Percentiles rank a stretch among this genome's conserved stretches.
phyloP scores from a whole-genome alignment of 1,140 invertebrate species.

The Pseudachorutes palmiensis region DNA sequence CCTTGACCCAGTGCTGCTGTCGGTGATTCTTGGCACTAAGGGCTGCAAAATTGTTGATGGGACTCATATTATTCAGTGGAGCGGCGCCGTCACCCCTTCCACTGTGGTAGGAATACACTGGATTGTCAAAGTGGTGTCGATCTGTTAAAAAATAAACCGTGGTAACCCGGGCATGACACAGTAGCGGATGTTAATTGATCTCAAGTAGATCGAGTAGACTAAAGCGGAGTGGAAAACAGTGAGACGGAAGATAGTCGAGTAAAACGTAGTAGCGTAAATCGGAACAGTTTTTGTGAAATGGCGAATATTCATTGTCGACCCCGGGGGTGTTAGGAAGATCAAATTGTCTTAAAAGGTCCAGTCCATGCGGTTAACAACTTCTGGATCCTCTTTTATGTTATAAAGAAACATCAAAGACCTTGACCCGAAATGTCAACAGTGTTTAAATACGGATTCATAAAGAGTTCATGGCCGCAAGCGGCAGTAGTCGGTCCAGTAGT shows the following conservation, averaged over 20 bases:
- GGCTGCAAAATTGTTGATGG: conserved; percentile 30
- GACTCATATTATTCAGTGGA: conserved; percentile 23
- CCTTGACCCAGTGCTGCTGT: conserved; percentile 16
- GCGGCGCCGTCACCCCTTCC: conserved; percentile 46
- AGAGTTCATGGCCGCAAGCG: too few relatives aligned
- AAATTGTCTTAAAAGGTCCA: too few relatives aligned
- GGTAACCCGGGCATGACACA: not conserved
- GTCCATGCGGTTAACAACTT: too few relatives aligned
- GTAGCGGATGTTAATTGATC: not conserved
- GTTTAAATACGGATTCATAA: too few relatives aligned
- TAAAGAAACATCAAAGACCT: too few relatives aligned
- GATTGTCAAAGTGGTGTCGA: conserved; percentile 85
- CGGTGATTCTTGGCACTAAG: conserved; percentile 31
- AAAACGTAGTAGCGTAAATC: not conserved
- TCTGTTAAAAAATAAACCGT: conserved; percentile 48
- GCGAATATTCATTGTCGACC: too few relatives aligned
- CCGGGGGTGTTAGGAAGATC: too few relatives aligned
- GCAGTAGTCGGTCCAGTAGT: too few relatives aligned
- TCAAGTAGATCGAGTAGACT: too few relatives aligned
- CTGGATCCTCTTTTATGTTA: too few relatives aligned
- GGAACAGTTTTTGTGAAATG: too few relatives aligned
- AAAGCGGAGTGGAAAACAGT: not conserved
- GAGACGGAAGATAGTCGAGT: not conserved
- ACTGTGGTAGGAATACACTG: conserved; percentile 70
- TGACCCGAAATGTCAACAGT: too few relatives aligned